A percentile compares a stretch with the other conserved stretches of the same genome.
phyloP scores from a whole-genome alignment of 2,113 vertebrate species.

The Calidris pugnax region DNA sequence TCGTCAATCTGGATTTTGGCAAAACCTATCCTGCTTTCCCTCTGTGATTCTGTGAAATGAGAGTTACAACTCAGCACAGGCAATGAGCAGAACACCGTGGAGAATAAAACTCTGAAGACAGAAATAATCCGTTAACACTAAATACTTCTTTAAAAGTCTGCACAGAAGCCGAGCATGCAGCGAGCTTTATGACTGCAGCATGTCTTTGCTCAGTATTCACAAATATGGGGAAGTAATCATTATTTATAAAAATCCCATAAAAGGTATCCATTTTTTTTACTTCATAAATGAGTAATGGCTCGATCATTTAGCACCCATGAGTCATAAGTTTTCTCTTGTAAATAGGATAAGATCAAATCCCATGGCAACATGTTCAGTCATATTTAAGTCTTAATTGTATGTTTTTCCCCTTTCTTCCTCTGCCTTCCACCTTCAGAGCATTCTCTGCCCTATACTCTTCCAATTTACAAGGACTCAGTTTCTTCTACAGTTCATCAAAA shows the following conservation, averaged over 20 bases:
- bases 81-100: background rate
- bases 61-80: background rate
- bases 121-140: background rate
- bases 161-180: background rate
- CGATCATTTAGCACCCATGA: conserved; percentile 66
- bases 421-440: background rate
- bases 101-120: background rate
- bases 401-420: background rate
- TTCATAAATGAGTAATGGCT: conserved; percentile 63
- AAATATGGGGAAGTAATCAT: conserved; percentile 22
- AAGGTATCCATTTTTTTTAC: conserved; percentile 57
- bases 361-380: conserved; percentile 48
- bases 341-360: conserved; percentile 67
- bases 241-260: conserved; percentile 69
- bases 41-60: background rate
- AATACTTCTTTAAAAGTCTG: background rate
- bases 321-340: conserved; percentile 68
- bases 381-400: conserved; percentile 39
- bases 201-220: conserved; percentile 27
- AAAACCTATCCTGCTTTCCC: background rate
- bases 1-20: background rate
- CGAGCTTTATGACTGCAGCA: background rate
- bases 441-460: background rate
- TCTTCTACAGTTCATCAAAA: background rate
- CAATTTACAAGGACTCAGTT: background rate